Evolutionary conservation across 2,113 vertebrate genomes (phyloP).

Genomic region (Eublepharis macularius): DNA sequence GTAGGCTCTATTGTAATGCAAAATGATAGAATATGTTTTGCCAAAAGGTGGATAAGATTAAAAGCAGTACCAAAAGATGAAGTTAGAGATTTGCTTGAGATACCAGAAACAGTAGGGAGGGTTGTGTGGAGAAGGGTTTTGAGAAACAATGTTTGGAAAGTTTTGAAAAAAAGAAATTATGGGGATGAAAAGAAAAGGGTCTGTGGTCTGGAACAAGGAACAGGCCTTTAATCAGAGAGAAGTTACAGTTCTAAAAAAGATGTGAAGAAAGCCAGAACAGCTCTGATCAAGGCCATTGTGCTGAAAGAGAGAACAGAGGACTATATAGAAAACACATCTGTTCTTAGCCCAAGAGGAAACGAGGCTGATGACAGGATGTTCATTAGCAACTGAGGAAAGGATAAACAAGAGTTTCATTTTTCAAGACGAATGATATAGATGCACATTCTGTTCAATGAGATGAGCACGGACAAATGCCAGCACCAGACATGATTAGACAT

Average conservation of each 20-base stretch:
- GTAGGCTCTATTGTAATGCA: neutral
- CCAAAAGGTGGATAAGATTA: constrained; percentile 2
- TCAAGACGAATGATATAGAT: neutral
- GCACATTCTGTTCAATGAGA: neutral
- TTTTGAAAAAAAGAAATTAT: neutral
- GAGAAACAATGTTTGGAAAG: neutral
- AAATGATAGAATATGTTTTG: neutral
- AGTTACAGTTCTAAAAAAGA: neutral
- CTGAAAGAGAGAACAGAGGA: neutral
- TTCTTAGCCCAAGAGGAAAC: constrained; percentile 11
- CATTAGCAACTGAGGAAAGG: constrained; percentile 5
- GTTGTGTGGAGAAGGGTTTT: neutral
- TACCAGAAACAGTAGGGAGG: neutral
- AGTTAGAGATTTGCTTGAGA: neutral
- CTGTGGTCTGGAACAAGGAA: constrained; percentile 14
- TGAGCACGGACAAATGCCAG: neutral
- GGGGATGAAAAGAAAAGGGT: neutral
- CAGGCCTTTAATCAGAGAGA: neutral
- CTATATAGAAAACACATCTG: neutral
- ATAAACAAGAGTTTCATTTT: constrained; percentile 18
- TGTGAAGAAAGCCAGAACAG: constrained; percentile 17
- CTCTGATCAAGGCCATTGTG: neutral
- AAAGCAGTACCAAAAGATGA: neutral
- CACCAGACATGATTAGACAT: neutral
- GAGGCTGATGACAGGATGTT: constrained; percentile 14